phyloP scores from a whole-genome alignment of 1,140 invertebrate genomes.

The Lithobius niger region DNA sequence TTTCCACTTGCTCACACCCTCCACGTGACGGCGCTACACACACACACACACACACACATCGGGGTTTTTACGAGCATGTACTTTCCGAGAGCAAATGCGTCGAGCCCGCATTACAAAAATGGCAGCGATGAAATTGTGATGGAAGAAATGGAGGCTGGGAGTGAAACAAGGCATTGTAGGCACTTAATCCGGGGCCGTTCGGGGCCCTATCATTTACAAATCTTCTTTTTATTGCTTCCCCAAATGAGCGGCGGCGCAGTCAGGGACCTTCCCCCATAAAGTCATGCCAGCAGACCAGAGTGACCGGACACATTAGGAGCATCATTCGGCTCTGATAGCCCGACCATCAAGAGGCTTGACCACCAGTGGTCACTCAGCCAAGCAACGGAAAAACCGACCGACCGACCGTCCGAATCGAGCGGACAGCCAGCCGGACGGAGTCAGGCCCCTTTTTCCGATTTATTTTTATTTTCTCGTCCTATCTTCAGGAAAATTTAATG shows the following conservation, averaged over 20 bases:
- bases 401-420: no score
- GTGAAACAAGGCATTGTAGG: background rate
- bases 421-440: no score
- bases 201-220: background rate
- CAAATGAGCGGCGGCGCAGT: background rate
- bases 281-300: background rate
- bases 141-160: no score
- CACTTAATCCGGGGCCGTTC: background rate
- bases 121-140: background rate
- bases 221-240: background rate
- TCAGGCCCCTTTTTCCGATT: no score
- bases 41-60: no score
- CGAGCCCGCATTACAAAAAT: background rate
- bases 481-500: no score
- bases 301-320: background rate
- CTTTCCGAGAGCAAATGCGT: background rate
- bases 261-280: background rate
- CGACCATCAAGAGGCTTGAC: no score
- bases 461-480: no score
- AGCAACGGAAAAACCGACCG: no score
- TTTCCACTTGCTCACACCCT: no score
- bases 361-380: no score
- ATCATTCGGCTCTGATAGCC: background rate
- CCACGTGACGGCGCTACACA: no score
- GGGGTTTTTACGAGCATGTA: background rate